Base-by-base conservation (phyloP, 2,113 vertebrate species). In the Dicaeum eximium region DNA sequence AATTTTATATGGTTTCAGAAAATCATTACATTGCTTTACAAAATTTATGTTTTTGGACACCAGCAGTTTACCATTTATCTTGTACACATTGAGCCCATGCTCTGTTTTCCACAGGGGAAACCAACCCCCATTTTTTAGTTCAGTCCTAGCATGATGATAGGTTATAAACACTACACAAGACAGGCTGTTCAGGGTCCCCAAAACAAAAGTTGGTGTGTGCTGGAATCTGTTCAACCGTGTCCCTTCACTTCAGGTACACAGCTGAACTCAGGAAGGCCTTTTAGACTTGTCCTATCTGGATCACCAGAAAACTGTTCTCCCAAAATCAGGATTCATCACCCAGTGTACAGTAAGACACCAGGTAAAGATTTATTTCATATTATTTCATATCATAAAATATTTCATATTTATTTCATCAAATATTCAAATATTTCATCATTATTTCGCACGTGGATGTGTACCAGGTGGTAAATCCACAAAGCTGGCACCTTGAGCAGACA, bases 71-170 rank as follows among this genome's bases (percentile, higher is more conserved):
- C 25, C 35, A 42, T 22, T 61, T 69, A 27, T 42, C 21, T 54
- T 54, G 14, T 48, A 35, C 25, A 23, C 0, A 0, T 19, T 0
- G 0, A 48, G 14, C 15, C 17, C 12, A 9, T 11, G 18, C 33
- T 61, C 47, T 42, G 6, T 61, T 18, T 25, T 54, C 30, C n/a
- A 22, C 9, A 33, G 6, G 35, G 6, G 15, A 69, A 67, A 54
- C 8, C 25, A 54, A 23, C 10, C 6, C 15, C 20, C 40, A 25
- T 31, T 82, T 54, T 69, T 61, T 13, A 54, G 5, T 61, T 61
- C 54, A 40, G 10, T 13, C n/a, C 25, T 61, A 35, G 24, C 14
- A n/a, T 1, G 2, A 28, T 35, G 40, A 27, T 20, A 27, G 2
- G 17, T 31, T 54, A 31, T 33, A 22, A 27, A 35, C 25, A 7